A percentile compares a stretch with the other conserved stretches of the same genome.
These are phyloP conservation scores for Hippoglossus hippoglossus DNA, from an alignment of 2,797 vertebrate genomes.

Conservation along the genomic window DNA sequence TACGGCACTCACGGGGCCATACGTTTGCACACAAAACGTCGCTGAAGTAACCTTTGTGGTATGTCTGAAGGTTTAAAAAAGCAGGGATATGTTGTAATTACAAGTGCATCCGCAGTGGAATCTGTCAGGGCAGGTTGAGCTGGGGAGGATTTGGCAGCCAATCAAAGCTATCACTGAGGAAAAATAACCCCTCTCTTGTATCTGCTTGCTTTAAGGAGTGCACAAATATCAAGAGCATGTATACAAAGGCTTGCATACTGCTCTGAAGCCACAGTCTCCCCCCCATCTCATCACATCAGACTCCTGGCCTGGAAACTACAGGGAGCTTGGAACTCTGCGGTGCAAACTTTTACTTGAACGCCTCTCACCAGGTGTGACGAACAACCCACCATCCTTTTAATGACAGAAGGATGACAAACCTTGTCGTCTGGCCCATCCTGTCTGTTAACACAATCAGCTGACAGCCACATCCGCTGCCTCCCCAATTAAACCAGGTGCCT, in stretches of 20 bases:
- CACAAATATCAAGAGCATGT: slow-evolving; percentile 25
- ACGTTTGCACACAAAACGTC: slow-evolving; percentile 18
- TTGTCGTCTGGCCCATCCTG: slow-evolving; percentile 41
- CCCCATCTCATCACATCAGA: slow-evolving; percentile 6
- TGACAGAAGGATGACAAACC: slow-evolving; percentile 67
- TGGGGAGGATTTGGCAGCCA: slow-evolving; percentile 53
- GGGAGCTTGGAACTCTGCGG: neutral
- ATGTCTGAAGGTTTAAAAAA: slow-evolving; percentile 67
- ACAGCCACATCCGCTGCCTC: slow-evolving; percentile 56
- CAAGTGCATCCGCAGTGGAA: slow-evolving; percentile 65
- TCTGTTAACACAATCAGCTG: slow-evolving; percentile 65
- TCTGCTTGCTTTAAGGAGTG: slow-evolving; percentile 40
- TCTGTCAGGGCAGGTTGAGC: slow-evolving; percentile 75
- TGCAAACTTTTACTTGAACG: slow-evolving; percentile 28
- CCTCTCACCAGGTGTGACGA: slow-evolving; percentile 59
- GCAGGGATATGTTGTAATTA: slow-evolving; percentile 65
- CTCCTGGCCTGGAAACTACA: neutral
- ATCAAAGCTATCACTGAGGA: slow-evolving; percentile 58
- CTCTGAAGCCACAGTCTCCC: neutral
- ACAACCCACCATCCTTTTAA: slow-evolving; percentile 35
- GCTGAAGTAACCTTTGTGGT: slow-evolving; percentile 73
- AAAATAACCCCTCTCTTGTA: slow-evolving; percentile 40
- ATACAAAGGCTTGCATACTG: slow-evolving; percentile 25
- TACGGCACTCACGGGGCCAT: slow-evolving; percentile 8
- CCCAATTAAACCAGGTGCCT: slow-evolving; percentile 32